Conservation (phyloP, 2,888 invertebrate species). For the Cheilosia vernalis region DNA sequence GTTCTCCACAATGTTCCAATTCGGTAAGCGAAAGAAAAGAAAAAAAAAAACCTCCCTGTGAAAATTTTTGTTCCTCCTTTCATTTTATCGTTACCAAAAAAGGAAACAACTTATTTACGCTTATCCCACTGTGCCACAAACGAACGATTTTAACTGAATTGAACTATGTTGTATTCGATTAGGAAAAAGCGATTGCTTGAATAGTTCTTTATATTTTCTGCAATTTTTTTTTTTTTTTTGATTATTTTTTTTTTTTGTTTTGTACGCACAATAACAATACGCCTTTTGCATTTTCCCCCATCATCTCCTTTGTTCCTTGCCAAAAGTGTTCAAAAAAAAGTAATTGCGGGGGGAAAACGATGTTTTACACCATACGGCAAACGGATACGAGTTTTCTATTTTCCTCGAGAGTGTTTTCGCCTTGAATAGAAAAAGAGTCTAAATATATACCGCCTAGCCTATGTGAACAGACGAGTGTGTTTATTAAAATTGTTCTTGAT, state of each 20-base stretch:
- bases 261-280: conserved; percentile 69
- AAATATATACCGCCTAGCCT: conserved; percentile 60
- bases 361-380: conserved; percentile 55
- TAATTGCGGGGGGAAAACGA: conserved; percentile 36
- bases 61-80: conserved; percentile 67
- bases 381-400: conserved; percentile 62
- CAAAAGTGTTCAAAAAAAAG: conserved; percentile 49
- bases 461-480: conserved; percentile 57
- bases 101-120: conserved; percentile 71
- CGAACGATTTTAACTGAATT: conserved; percentile 23
- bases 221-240: background rate
- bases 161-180: conserved; percentile 7
- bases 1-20: conserved; percentile 84
- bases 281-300: conserved; percentile 54
- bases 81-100: conserved; percentile 70
- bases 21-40: conserved; percentile 80
- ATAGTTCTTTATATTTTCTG: conserved; percentile 23
- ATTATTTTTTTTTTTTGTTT: conserved; percentile 39
- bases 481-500: conserved; percentile 70
- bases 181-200: conserved; percentile 19
- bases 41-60: conserved; percentile 58
- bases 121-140: conserved; percentile 42
- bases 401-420: conserved; percentile 56
- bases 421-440: conserved; percentile 67
- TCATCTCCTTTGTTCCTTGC: conserved; percentile 69